A percentile compares a stretch with the other conserved stretches of the same genome.
phyloP scores from a whole-genome alignment of 1,140 invertebrate species.

The Diabrotica undecimpunctata region DNA sequence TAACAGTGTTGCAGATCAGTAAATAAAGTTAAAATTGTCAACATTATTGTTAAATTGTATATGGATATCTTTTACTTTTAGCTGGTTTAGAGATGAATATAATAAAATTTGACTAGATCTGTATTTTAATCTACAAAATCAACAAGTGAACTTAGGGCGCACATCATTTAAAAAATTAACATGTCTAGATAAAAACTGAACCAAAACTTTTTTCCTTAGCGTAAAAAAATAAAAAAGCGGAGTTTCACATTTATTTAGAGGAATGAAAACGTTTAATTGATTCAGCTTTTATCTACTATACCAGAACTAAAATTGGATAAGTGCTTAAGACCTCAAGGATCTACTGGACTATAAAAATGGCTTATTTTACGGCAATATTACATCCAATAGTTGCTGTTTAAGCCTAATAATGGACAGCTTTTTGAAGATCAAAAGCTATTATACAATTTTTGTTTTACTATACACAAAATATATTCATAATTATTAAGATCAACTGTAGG shows the following conservation, averaged over 20 bases:
- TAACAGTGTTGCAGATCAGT: too few species aligned
- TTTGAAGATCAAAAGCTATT: too few species aligned
- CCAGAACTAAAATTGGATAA: too few species aligned
- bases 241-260: slow-evolving; percentile 13
- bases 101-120: slow-evolving; percentile 20
- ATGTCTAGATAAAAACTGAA: slow-evolving; percentile 13
- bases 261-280: slow-evolving; percentile 11
- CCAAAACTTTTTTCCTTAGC: slow-evolving; percentile 3
- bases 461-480: not conserved
- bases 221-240: slow-evolving; percentile 15
- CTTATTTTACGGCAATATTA: too few species aligned
- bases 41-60: too few species aligned
- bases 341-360: too few species aligned
- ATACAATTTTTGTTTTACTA: too few species aligned
- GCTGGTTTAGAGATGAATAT: slow-evolving; percentile 4
- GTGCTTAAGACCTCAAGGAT: too few species aligned
- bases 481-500: not conserved
- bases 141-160: slow-evolving; percentile 16
- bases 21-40: too few species aligned
- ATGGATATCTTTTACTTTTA: too few species aligned
- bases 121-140: slow-evolving; percentile 18
- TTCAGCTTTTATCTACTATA: slow-evolving; percentile 12
- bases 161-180: slow-evolving; percentile 15
- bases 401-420: not conserved
- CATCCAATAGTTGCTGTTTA: too few species aligned